Percentiles rank a stretch among this genome's conserved stretches.
These are phyloP conservation scores for Deroplatys truncata DNA, from an alignment of 2,888 invertebrate species.

Conservation along the genomic window DNA sequence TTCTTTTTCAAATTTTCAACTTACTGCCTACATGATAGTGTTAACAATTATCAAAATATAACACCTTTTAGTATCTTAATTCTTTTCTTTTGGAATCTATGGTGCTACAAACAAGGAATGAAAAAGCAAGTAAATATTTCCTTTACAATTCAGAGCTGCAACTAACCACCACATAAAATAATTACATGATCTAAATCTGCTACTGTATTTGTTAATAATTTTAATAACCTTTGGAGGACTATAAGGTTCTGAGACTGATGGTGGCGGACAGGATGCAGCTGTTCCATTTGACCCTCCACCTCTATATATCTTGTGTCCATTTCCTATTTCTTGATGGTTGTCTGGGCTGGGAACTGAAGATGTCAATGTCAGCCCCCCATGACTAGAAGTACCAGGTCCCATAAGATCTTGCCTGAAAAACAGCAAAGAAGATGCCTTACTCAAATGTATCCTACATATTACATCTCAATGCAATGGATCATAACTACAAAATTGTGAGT, in stretches of 20 bases:
- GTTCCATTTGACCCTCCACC: constrained; percentile 41
- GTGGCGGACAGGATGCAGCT: constrained; percentile 29
- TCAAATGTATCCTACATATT: neutral
- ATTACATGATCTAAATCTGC: no score
- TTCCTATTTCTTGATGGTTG: constrained; percentile 25
- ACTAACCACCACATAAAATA: no score
- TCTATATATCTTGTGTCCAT: constrained; percentile 26
- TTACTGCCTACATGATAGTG: no score
- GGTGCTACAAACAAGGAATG: no score
- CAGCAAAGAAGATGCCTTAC: neutral
- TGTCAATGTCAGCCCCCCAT: constrained; percentile 7
- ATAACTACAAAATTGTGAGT: no score
- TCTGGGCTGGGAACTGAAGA: constrained; percentile 26
- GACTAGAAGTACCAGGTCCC: constrained; percentile 12
- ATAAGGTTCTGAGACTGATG: constrained; percentile 32
- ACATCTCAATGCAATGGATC: no score
- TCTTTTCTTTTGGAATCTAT: no score
- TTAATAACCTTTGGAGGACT: constrained; percentile 34
- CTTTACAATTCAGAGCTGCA: no score
- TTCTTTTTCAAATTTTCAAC: no score
- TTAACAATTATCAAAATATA: no score
- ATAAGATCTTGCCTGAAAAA: neutral
- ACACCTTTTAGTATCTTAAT: no score
- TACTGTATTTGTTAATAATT: neutral
- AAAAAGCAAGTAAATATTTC: no score